phyloP scores from a whole-genome alignment of 2,797 vertebrate species.

The Trichosurus vulpecula region DNA sequence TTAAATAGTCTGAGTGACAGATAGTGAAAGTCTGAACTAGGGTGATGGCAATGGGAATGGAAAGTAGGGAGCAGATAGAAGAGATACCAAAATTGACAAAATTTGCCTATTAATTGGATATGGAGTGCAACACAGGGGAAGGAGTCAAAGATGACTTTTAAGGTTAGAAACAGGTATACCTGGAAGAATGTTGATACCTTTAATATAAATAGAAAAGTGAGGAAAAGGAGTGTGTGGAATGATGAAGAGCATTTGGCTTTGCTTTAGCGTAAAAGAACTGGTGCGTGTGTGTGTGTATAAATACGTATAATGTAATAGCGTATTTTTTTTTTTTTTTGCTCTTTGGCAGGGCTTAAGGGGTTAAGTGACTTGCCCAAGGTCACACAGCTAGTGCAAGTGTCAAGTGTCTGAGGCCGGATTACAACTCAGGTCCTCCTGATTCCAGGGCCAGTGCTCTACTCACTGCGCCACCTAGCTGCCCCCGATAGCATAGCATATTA shows the following conservation, averaged over 20 bases:
- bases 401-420: too few species aligned
- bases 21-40: not conserved
- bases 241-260: conserved; percentile 14
- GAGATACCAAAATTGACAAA: not conserved
- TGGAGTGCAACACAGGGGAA: not conserved
- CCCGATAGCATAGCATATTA: too few species aligned
- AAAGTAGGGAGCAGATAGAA: not conserved
- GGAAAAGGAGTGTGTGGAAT: not conserved
- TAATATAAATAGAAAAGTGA: not conserved
- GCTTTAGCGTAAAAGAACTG: not conserved
- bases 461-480: too few species aligned
- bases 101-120: not conserved
- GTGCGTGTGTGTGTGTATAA: not conserved
- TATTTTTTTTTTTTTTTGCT: too few species aligned
- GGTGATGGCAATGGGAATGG: not conserved
- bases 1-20: not conserved
- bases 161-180: not conserved
- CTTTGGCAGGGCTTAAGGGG: too few species aligned
- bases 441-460: too few species aligned
- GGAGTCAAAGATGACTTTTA: not conserved
- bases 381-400: too few species aligned
- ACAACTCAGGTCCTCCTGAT: too few species aligned
- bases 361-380: too few species aligned
- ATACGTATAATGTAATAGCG: not conserved
- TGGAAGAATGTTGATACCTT: not conserved